Base-by-base conservation (phyloP, 2,888 invertebrate genomes). In the Platycheirus albimanus region DNA sequence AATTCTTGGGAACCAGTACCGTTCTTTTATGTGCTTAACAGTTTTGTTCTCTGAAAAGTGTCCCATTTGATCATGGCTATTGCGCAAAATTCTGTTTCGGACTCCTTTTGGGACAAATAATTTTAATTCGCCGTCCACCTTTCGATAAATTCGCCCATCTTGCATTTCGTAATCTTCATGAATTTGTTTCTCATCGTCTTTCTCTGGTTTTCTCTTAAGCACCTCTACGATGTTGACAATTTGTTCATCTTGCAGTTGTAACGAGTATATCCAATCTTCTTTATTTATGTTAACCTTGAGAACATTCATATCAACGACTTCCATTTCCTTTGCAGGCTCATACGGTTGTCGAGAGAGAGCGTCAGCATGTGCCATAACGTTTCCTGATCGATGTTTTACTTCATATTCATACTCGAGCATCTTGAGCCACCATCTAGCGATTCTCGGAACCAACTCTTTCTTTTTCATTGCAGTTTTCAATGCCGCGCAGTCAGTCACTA, bases 1-100 rank as follows among this genome's bases (percentile, higher is more conserved):
- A 15, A 70, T 56, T n/a, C 69, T 41, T 33, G 69, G 69, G 10
- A 70, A 70, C 47, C 47, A 69, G 15, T 54, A 70, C 45, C 69
- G 45, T 7, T 28, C 56, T 13, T 19, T 24, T 8, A 56, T 1
- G 28, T 70, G 47, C 8, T 47, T 69, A 0, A 41, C 3, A 2
- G 56, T 69, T 45, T 54, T 70, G 1, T 20, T 33, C 15, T 70
- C 58, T 6, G 70, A 70, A 20, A 70, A 70, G 20, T 58, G 19
- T 0, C 24, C 70, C 15, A 70, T 17, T 11, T 28, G 28, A 45
- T 58, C 58, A 70, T 70, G 33, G 10, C 70, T 70, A 13, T 24
- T 13, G 6, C 45, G 10, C 15, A 70, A 33, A 7, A 58, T 13
- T 1, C 58, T 28, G 28, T 75, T 75, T 13, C 67, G 38, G 8